These are phyloP conservation scores for Drosophila kohkoa DNA, from an alignment of 1,140 invertebrate genomes.

Conservation along the genomic window DNA sequence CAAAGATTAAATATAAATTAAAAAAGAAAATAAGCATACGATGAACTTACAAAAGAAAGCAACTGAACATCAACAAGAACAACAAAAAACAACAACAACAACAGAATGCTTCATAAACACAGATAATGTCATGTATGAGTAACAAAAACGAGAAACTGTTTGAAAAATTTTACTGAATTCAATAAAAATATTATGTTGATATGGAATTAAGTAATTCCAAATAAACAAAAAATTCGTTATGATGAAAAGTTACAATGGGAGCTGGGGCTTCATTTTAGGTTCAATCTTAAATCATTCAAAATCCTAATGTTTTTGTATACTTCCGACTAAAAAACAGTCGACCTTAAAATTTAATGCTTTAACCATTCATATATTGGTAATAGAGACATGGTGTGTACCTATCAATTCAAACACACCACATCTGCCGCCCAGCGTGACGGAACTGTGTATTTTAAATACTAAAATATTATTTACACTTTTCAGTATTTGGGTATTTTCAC, in stretches of 20 bases:
- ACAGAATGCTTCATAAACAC: conserved; percentile 59
- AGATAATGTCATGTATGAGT: conserved; percentile 68
- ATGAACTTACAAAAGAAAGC: conserved; percentile 64
- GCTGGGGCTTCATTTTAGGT: too few relatives aligned
- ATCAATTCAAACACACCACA: too few relatives aligned
- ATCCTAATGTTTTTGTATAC: too few relatives aligned
- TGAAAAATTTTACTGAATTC: conserved; percentile 84
- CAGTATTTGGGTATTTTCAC: too few relatives aligned
- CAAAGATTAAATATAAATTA: conserved; percentile 67
- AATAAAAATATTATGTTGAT: conserved; percentile 84
- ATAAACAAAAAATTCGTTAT: conserved; percentile 53
- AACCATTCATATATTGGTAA: too few relatives aligned
- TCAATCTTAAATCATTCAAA: too few relatives aligned
- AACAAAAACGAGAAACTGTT: conserved; percentile 77
- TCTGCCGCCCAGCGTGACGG: too few relatives aligned
- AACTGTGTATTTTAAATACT: too few relatives aligned
- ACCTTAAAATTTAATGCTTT: too few relatives aligned
- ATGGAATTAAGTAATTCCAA: conserved; percentile 84
- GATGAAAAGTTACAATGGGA: not conserved
- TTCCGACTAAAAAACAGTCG: too few relatives aligned
- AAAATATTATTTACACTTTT: too few relatives aligned
- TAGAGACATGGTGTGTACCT: too few relatives aligned
- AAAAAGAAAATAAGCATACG: conserved; percentile 52
- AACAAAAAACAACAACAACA: conserved; percentile 55
- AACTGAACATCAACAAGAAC: conserved; percentile 64